Percentiles rank a stretch among this genome's conserved stretches.
Evolutionary conservation across 2,888 invertebrate species (phyloP).

Genomic region (Onthophagus sagittarius): DNA sequence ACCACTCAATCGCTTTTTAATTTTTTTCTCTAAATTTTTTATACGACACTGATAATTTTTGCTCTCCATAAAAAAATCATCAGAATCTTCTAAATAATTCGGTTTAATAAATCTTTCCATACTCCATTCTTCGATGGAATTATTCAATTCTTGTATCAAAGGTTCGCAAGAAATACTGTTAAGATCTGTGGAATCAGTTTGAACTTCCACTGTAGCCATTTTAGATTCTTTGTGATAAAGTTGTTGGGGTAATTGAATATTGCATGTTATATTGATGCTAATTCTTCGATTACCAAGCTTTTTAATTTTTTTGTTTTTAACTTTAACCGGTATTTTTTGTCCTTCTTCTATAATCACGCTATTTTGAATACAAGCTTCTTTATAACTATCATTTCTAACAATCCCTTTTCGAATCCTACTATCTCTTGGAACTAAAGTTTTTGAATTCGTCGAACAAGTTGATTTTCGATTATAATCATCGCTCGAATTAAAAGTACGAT

Average conservation of each 20-base stretch:
- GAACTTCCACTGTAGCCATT: conserved; percentile 1
- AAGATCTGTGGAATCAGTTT: conserved; percentile 2
- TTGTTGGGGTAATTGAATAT: background rate
- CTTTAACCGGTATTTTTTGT: background rate
- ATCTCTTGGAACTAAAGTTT: background rate
- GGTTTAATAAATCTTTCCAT: conserved; percentile 5
- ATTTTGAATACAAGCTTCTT: background rate
- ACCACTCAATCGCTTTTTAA: background rate
- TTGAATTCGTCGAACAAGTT: background rate
- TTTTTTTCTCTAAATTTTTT: conserved; percentile 1
- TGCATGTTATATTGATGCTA: conserved; percentile 2
- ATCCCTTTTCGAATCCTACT: conserved; percentile 4
- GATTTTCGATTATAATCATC: background rate
- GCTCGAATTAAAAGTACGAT: conserved; percentile 5
- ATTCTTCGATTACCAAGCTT: background rate
- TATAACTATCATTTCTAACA: conserved; percentile 6
- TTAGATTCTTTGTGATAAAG: background rate
- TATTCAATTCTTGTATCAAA: background rate
- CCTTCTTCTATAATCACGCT: background rate
- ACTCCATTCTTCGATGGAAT: conserved; percentile 2
- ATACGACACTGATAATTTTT: background rate
- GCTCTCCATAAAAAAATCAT: background rate
- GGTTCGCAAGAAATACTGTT: background rate
- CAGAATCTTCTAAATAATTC: background rate
- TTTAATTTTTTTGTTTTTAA: background rate